phyloP scores from a whole-genome alignment of 2,113 vertebrate genomes.

The Neolamprologus sp. region DNA sequence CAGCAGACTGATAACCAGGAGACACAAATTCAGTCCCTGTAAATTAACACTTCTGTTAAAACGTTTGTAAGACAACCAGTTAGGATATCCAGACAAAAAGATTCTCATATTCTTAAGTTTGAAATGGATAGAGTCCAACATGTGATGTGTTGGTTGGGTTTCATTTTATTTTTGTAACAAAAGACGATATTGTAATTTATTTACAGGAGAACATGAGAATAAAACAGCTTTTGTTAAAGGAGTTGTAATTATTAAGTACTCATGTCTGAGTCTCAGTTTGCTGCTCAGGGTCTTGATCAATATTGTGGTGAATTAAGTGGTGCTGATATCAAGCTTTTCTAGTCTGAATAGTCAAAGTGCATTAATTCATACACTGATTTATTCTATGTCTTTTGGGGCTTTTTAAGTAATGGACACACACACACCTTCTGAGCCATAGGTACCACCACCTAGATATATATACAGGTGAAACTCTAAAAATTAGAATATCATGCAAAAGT shows the following conservation, averaged over 20 bases:
- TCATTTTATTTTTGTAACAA: conserved; percentile 48
- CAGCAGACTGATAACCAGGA: neutral
- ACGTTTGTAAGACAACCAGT: neutral
- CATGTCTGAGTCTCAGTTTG: neutral
- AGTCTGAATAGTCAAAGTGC: neutral
- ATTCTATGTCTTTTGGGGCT: neutral
- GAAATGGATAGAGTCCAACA: neutral
- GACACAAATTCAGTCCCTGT: neutral
- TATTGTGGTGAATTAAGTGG: neutral
- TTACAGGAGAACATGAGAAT: conserved; percentile 60
- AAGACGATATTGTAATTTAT: conserved; percentile 58
- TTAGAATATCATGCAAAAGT: neutral
- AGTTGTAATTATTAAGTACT: neutral
- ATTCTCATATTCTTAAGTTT: conserved; percentile 2
- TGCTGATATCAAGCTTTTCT: neutral
- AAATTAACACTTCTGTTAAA: conserved; percentile 9
- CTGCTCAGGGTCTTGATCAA: rapidly evolving
- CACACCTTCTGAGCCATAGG: neutral
- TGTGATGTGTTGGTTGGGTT: conserved; percentile 15
- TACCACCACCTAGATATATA: rapidly evolving
- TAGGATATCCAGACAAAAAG: neutral
- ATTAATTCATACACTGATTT: neutral
- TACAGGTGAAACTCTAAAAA: neutral
- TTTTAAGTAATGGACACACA: neutral
- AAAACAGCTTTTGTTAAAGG: conserved; percentile 60